Evolutionary conservation across 64 coral and sea anemone species (phyloP), one percentile per base, ranked within the genome.

Genomic region (Anthopleura sola): DNA sequence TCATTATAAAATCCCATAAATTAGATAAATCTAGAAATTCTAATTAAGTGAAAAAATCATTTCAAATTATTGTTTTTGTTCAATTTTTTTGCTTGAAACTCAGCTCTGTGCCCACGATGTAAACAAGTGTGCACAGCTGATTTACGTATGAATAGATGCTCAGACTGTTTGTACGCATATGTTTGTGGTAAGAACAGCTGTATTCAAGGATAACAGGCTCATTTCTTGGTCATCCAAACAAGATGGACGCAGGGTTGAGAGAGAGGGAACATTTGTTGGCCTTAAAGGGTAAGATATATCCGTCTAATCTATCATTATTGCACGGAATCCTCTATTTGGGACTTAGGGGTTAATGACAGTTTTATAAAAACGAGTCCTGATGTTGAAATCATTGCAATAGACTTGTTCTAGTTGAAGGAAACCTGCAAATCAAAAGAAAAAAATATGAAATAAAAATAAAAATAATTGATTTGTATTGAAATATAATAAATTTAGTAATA

Each of bases 251-350:
- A 26, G 91, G 91, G 40, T 66, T 93, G 53, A 88, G 94, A 83
- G 87, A 93, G 71, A 93, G 91, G 48, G 95, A 97, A 38, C 88
- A 97, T 78, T 91, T 87, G 56, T 60, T 97, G 20, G 92, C 91
- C 36, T 93, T 97, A 32, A 97, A 93, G 87, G 95, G 95, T 97
- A 71, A 18, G 55, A 37, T 33, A 46, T 8, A 71, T 11, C 10
- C 24, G 11, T 32, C 66, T 33, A 32, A 2, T 33, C 29, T 26
- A 33, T 31, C 29, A 2, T 29, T 69, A 69, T 12, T 69, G 28
- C 29, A 33, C 33, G 6, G n/a, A 69, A 33, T 8, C 21, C 24
- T 66, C 11, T 26, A 29, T 29, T 26, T 26, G 33, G 10, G 11
- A 32, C 58, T n/a, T 62, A n/a, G 24, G 4, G 5, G 24, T 24